Conservation (phyloP, 1,140 invertebrate genomes). For the Apis cerana region DNA sequence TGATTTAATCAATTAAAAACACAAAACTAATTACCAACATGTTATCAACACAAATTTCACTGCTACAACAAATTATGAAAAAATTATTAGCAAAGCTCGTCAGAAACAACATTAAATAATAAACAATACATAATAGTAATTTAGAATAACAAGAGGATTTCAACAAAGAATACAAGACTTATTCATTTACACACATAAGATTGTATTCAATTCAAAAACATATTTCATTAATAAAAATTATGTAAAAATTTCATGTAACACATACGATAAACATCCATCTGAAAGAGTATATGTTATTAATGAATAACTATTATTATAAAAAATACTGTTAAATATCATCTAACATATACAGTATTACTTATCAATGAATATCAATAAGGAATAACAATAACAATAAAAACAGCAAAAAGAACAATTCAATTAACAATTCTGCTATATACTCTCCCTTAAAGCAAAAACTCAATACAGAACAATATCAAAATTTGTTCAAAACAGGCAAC, state of each 20-base stretch:
- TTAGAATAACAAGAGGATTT: not conserved
- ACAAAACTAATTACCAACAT: not conserved
- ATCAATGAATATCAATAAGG: not conserved
- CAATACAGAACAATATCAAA: not conserved
- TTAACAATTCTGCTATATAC: no score
- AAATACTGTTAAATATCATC: not conserved
- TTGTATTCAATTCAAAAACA: not conserved
- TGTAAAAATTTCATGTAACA: not conserved
- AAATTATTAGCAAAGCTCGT: constrained; percentile 4
- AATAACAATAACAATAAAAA: not conserved
- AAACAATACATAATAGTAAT: not conserved
- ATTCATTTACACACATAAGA: not conserved
- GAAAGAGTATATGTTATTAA: not conserved
- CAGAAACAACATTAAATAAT: not conserved
- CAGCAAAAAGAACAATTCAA: not conserved
- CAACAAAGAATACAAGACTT: not conserved
- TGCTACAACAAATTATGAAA: not conserved
- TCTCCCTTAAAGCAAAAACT: not conserved
- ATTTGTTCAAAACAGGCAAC: not conserved
- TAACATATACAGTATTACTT: not conserved
- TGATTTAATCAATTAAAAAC: not conserved
- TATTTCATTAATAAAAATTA: not conserved
- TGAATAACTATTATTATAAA: not conserved
- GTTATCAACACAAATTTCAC: no score
- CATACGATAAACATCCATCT: not conserved